These are phyloP conservation scores for Chiridota heheva DNA, from an alignment of 35 echinoderm and acorn worm genomes.

Conservation along the genomic window DNA sequence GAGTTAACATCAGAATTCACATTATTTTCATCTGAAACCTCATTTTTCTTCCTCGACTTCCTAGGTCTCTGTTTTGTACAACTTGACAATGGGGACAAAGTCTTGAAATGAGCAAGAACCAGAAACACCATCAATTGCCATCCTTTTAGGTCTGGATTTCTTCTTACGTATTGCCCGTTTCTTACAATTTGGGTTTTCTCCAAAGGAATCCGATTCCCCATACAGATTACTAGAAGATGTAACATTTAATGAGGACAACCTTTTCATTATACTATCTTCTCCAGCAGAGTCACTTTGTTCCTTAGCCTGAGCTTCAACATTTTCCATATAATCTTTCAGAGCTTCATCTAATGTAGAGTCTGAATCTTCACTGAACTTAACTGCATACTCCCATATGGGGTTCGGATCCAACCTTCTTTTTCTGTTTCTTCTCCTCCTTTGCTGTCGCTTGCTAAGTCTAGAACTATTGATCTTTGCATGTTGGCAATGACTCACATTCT, in stretches of 20 bases:
- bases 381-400: conserved; percentile 77
- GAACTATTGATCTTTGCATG: conserved; percentile 66
- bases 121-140: conserved; percentile 70
- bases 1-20: neutral
- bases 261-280: conserved; percentile 77
- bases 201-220: conserved; percentile 96
- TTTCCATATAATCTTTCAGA: conserved; percentile 97
- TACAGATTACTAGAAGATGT: conserved; percentile 96
- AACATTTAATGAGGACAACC: conserved; percentile 86
- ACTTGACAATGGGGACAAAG: conserved; percentile 56
- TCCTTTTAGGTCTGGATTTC: conserved; percentile 75
- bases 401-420: conserved; percentile 90
- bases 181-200: conserved; percentile 64
- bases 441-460: conserved; percentile 59
- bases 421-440: conserved; percentile 68
- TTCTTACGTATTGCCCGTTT: conserved; percentile 67
- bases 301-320: conserved; percentile 47
- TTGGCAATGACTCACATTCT: conserved; percentile 60
- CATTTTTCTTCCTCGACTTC: conserved; percentile 37
- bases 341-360: conserved; percentile 96
- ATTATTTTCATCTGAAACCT: conserved; percentile 38
- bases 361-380: conserved; percentile 80
- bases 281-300: conserved; percentile 69
- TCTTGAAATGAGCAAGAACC: conserved; percentile 66
- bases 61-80: conserved; percentile 57